Evolutionary conservation across 2,113 vertebrate species (phyloP), one percentile per base, ranked within the genome.

Genomic region (Rattus rattus): DNA sequence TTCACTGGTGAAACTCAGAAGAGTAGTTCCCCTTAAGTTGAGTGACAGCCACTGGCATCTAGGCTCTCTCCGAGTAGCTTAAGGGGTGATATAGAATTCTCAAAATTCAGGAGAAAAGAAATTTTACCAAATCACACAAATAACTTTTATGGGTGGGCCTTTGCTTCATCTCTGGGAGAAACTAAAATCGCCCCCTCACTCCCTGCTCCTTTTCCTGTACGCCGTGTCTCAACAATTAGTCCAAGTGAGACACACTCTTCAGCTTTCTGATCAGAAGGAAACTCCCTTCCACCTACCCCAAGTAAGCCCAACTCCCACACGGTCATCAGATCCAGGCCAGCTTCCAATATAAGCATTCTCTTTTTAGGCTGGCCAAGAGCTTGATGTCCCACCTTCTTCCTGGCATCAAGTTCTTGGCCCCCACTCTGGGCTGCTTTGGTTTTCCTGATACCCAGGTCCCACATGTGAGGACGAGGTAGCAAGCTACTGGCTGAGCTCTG

Each of bases 401-500:
- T 76, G 59, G 39, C 26, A 11, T 47, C 26, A 11, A 47, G 39
- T 12, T 69, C 85, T 72, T 92, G 3, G 4, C 39, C 73, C 28
- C 43, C 13, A 47, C 36, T 3, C 7, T 22, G 69, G 33, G 26
- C 87, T 90, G 39, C 67, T 79, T 89, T 43, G 3, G 61, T 52
- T 80, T 72, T 47, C 67, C 86, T 72, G 30, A 84, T 20, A 47
- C 63, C 61, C 39, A 28, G 59, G 33, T 47, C 92, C 95, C 83
- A 72, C 87, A 76, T 83, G 81, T 92, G 87, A 92, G 75, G 69
- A n/a, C 9, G 7, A 56, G 36, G 70, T 69, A 61, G 61, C 2
- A 96, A 96, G 12, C 88, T 94, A 97, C 86, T 96, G 86, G 95
- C 89, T 10, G 69, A 94, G 92, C 94, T 98, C 97, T 95, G 91